Evolutionary conservation across 1,140 invertebrate species (phyloP).

Genomic region (Onthophagus taurus): DNA sequence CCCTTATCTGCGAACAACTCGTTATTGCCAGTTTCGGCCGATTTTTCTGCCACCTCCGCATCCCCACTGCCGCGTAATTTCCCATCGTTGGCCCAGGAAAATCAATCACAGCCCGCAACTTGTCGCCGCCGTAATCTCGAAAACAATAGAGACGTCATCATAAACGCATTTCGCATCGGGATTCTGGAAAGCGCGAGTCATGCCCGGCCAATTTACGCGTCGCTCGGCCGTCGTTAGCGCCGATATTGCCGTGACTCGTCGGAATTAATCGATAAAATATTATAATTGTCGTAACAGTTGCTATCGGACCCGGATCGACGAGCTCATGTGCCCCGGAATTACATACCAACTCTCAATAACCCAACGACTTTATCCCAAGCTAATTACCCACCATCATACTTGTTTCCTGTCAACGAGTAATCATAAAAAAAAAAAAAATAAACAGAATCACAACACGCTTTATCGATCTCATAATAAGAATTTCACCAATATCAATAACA

Average conservation of each 20-base stretch:
- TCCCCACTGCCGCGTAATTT: neutral
- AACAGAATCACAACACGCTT: no score
- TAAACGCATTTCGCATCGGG: constrained; percentile 35
- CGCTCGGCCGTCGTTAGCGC: constrained; percentile 34
- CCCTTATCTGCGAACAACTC: no score
- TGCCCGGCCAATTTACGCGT: constrained; percentile 35
- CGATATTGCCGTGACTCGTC: constrained; percentile 36
- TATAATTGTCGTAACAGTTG: constrained; percentile 36
- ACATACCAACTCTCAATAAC: constrained; percentile 10
- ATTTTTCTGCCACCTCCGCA: no score
- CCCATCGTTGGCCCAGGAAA: constrained; percentile 3
- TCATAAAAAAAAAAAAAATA: constrained; percentile 13
- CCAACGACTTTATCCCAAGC: constrained; percentile 12
- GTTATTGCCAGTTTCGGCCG: no score
- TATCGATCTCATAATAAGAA: no score
- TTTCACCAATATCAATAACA: no score
- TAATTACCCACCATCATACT: constrained; percentile 12
- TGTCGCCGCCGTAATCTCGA: constrained; percentile 18
- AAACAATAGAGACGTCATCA: constrained; percentile 37
- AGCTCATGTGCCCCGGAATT: constrained; percentile 13
- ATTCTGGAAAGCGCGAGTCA: constrained; percentile 35
- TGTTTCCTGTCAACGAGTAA: no score
- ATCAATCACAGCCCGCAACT: constrained; percentile 11
- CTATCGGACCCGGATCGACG: constrained; percentile 15
- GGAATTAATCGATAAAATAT: constrained; percentile 38